A percentile compares a stretch with the other conserved stretches of the same genome.
Conservation (phyloP, 2,888 invertebrate species). For the Oxyscelio sp. region DNA sequence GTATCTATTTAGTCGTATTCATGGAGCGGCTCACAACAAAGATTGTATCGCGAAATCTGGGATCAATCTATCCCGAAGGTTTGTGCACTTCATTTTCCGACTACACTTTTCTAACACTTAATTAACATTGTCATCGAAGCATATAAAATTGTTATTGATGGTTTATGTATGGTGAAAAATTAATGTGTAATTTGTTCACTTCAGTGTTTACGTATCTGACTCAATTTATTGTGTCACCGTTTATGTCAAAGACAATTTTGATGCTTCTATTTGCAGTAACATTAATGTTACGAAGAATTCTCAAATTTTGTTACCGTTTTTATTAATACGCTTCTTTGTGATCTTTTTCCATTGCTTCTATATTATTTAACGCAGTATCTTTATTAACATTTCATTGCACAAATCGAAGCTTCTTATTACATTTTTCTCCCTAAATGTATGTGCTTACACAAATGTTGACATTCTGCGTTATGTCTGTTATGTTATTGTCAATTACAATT, state of each 20-base stretch:
- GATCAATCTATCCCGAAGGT: conserved; percentile 89
- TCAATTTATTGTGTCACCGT: neutral
- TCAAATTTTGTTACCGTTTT: neutral
- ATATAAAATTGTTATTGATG: neutral
- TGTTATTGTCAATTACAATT: no score
- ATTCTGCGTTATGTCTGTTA: no score
- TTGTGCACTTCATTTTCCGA: conserved; percentile 83
- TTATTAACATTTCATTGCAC: no score
- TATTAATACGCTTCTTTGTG: neutral
- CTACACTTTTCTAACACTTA: conserved; percentile 10
- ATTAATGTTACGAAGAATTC: neutral
- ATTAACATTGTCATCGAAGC: conserved; percentile 1
- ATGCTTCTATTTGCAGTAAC: neutral
- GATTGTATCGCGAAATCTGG: conserved; percentile 92
- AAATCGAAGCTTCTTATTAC: no score
- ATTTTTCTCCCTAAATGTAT: no score
- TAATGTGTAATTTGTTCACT: no score
- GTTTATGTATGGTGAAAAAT: neutral
- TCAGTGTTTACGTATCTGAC: neutral
- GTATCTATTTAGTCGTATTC: conserved; percentile 92
- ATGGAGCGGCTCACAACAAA: conserved; percentile 94
- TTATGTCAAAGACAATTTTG: neutral
- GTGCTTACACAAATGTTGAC: no score
- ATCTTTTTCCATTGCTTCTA: neutral
- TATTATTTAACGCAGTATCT: no score